Evolutionary conservation across 2,888 invertebrate species (phyloP).

Genomic region (Aquatica leii): DNA sequence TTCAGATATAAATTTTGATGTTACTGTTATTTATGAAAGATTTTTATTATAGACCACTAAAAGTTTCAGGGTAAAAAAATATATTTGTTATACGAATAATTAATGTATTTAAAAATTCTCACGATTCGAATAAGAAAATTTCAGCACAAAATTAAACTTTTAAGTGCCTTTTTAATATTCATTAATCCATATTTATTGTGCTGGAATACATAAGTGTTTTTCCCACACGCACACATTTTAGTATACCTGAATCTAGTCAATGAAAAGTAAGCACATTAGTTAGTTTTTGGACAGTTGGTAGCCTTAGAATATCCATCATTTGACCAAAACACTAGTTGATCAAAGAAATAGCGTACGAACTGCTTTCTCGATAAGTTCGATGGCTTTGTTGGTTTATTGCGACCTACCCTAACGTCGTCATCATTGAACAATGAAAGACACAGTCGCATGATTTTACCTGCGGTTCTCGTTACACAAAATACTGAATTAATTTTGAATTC

Average conservation of each 20-base stretch:
- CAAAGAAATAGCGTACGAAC: slow-evolving; percentile 35
- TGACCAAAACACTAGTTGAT: slow-evolving; percentile 56
- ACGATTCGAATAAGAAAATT: no score
- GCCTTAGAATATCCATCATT: slow-evolving; percentile 56
- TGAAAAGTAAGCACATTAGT: slow-evolving; percentile 54
- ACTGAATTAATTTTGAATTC: slow-evolving; percentile 9
- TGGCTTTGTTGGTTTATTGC: slow-evolving; percentile 46
- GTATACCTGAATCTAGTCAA: slow-evolving; percentile 47
- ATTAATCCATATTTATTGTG: slow-evolving; percentile 8
- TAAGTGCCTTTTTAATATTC: slow-evolving; percentile 21
- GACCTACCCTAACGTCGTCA: slow-evolving; percentile 58
- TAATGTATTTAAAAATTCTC: no score
- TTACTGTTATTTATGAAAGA: no score
- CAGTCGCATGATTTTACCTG: slow-evolving; percentile 51
- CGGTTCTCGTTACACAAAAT: slow-evolving; percentile 19
- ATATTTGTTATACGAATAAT: no score
- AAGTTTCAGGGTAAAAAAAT: no score
- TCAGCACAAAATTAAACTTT: slow-evolving; percentile 13
- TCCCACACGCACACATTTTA: slow-evolving; percentile 36
- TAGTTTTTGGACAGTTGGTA: slow-evolving; percentile 56
- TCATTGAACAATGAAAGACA: slow-evolving; percentile 52
- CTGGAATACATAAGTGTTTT: slow-evolving; percentile 36
- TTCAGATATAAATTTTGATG: no score
- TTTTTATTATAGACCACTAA: no score
- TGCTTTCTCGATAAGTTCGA: slow-evolving; percentile 29